Conservation (phyloP, 2,888 invertebrate species). For the Smittia sp. region DNA sequence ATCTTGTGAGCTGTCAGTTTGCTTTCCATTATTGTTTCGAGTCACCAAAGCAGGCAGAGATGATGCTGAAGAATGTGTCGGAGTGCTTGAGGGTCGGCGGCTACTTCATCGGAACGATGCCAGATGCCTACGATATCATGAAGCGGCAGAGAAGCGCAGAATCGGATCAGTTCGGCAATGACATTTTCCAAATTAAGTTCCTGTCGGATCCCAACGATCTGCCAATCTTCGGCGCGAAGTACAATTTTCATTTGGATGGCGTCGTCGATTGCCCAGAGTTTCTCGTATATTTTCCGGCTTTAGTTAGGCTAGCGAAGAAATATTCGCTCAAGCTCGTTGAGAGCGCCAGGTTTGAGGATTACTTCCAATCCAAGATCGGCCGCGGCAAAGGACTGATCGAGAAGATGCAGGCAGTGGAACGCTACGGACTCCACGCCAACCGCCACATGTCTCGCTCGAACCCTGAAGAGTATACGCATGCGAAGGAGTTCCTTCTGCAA, state of each 20-base stretch:
- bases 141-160: slow-evolving; percentile 63
- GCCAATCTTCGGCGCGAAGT: slow-evolving; percentile 92
- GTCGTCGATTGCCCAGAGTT: slow-evolving; percentile 99
- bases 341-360: slow-evolving; percentile 75
- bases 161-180: slow-evolving; percentile 69
- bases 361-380: slow-evolving; percentile 59
- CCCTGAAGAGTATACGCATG: slow-evolving; percentile 70
- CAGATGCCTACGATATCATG: slow-evolving; percentile 90
- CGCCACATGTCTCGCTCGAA: slow-evolving; percentile 59
- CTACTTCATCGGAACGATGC: slow-evolving; percentile 94
- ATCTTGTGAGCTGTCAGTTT: slow-evolving; percentile 96
- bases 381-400: slow-evolving; percentile 58
- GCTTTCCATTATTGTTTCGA: slow-evolving; percentile 97
- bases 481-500: slow-evolving; percentile 58
- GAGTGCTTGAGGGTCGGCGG: slow-evolving; percentile 88
- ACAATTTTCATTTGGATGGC: slow-evolving; percentile 92
- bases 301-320: slow-evolving; percentile 70
- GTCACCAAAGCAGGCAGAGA: slow-evolving; percentile 79
- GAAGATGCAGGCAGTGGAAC: slow-evolving; percentile 78
- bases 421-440: slow-evolving; percentile 67
- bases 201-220: slow-evolving; percentile 65
- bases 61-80: slow-evolving; percentile 89
- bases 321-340: slow-evolving; percentile 68
- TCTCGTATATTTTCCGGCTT: slow-evolving; percentile 86
- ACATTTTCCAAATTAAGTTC: slow-evolving; percentile 71